Conservation (phyloP, 37 sponge, comb jelly and placozoan genomes). For the Hormiphora californensis region DNA sequence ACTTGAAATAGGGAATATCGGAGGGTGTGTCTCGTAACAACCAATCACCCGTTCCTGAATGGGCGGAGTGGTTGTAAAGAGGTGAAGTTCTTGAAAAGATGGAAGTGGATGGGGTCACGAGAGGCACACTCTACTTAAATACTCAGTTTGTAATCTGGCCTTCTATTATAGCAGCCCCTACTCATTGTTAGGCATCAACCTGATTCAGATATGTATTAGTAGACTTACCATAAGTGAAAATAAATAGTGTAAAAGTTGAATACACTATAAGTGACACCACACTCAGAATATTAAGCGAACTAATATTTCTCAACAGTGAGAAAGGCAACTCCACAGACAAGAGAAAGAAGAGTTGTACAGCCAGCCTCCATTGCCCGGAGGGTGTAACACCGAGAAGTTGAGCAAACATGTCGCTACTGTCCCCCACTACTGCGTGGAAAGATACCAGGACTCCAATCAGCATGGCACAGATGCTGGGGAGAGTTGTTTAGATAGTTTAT, state of each 20-base stretch:
- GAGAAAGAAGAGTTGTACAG: constrained; percentile 1
- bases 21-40: not conserved
- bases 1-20: not conserved
- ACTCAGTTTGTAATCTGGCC: no score
- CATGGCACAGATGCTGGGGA: constrained; percentile 17
- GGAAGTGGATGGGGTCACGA: no score
- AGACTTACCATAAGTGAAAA: constrained; percentile 4
- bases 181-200: no score
- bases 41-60: constrained; percentile 41
- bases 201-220: no score
- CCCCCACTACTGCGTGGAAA: constrained; percentile 31
- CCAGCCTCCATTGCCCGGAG: not conserved
- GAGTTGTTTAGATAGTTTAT: not conserved
- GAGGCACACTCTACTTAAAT: no score
- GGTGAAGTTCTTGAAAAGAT: no score
- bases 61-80: no score
- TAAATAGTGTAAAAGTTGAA: constrained; percentile 18
- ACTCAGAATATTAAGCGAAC: constrained; percentile 36
- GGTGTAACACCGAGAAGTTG: not conserved
- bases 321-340: not conserved
- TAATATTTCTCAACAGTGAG: not conserved
- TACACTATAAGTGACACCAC: constrained; percentile 24
- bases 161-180: no score
- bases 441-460: not conserved
- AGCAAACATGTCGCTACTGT: constrained; percentile 10